Evolutionary conservation across 2,888 invertebrate species (phyloP), one percentile per base, ranked within the genome.

Genomic region (Ophioninae sp.): DNA sequence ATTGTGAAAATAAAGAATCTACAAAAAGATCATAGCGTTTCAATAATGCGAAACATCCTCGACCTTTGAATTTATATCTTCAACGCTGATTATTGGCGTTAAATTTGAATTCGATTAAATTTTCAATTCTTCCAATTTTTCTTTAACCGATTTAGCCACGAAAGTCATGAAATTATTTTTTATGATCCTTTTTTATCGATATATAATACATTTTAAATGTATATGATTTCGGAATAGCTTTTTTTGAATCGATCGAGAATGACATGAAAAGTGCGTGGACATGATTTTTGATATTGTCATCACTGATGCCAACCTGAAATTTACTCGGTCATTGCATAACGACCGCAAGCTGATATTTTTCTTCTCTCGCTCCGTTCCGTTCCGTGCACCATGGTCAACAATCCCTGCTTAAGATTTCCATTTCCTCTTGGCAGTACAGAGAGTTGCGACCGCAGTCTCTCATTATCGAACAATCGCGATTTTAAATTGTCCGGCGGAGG

Each of bases 381-480:
- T 17, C 6, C 8, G 50, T 68, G 20, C 50, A 30, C 23, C 68
- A 50, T 50, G 10, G 21, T 8, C 30, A 39, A 20, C 57, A 57
- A 57, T 57, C 56, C 39, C 17, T 21, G 17, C 13, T 56, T 21
- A 23, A 67, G 65, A 67, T 76, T 76, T 41, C 57, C 75, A 56
- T 75, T 75, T 67, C 41, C 65, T 57, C 56, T 23, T 57, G 17
- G 23, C 23, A 41, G n/a, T 50, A 13, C 13, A 17, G 6, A 56
- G 39, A 50, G 62, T 50, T 7, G 30, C 30, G 6, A 74, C 62
- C 74, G 64, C 74, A 50, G 74, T 72, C 41, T 61, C 61, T 61
- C 61, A 72, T 72, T 72, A 72, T 72, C 72, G 72, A 61, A 23
- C 41, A 61, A 72, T 72, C 61, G 44, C 41, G 17, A 41, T 61